phyloP scores from a whole-genome alignment of 2,888 invertebrate genomes.

The Apamea sordens region DNA sequence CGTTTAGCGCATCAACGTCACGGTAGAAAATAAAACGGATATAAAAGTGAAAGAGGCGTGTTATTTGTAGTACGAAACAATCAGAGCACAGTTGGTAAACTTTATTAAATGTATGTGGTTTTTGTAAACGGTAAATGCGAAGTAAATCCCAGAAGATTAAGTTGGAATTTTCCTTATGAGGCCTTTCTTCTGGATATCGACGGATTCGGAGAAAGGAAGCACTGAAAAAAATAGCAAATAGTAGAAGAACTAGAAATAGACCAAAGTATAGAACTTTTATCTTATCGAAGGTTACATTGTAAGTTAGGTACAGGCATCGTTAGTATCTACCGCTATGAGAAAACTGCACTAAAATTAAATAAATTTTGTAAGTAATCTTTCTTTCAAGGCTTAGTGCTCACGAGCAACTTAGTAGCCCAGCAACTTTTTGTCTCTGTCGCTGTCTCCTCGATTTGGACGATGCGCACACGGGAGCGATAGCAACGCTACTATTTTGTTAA shows the following conservation, averaged over 20 bases:
- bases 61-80: conserved; percentile 65
- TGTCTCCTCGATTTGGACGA: too few relatives aligned
- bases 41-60: conserved; percentile 75
- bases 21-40: conserved; percentile 69
- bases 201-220: background rate
- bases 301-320: background rate
- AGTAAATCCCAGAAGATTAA: background rate
- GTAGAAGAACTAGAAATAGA: background rate
- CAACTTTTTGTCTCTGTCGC: too few relatives aligned
- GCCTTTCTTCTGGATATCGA: too few relatives aligned
- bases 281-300: background rate
- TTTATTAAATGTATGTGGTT: conserved; percentile 53
- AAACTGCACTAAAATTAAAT: background rate
- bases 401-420: too few relatives aligned
- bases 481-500: too few relatives aligned
- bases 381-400: too few relatives aligned
- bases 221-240: background rate
- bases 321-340: background rate
- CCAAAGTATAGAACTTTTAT: background rate
- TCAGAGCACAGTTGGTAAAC: conserved; percentile 65
- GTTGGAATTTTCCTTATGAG: background rate
- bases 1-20: conserved; percentile 39
- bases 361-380: background rate
- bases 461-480: too few relatives aligned
- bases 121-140: conserved; percentile 21